These are phyloP conservation scores for Drosophila tsacasi DNA, from an alignment of 1,140 invertebrate species.

Conservation along the genomic window DNA sequence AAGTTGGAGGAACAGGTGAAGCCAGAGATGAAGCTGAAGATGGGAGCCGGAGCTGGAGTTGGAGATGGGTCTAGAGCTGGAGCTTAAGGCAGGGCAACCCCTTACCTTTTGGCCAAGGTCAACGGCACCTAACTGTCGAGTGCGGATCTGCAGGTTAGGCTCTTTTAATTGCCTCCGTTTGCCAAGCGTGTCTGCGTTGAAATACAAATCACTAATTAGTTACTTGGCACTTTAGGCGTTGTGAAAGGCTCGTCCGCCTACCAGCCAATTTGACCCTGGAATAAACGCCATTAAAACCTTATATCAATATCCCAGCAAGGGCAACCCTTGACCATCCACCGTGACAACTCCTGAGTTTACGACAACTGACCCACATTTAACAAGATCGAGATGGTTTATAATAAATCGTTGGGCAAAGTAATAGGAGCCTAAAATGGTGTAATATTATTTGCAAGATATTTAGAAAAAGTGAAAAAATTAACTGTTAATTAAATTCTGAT, in stretches of 20 bases:
- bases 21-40: slow-evolving; percentile 4
- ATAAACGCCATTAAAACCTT: slow-evolving; percentile 13
- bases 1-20: slow-evolving; percentile 31
- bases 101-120: slow-evolving; percentile 74
- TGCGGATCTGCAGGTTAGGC: slow-evolving; percentile 28
- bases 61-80: neutral
- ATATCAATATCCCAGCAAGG: slow-evolving; percentile 52
- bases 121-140: slow-evolving; percentile 74
- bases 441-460: neutral
- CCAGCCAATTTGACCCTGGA: slow-evolving; percentile 58
- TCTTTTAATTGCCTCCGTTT: slow-evolving; percentile 64
- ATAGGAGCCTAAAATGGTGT: neutral
- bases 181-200: slow-evolving; percentile 74
- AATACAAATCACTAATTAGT: slow-evolving; percentile 77
- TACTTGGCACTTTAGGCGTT: slow-evolving; percentile 59
- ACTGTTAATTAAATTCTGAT: neutral
- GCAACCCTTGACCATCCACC: slow-evolving; percentile 46
- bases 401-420: neutral
- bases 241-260: slow-evolving; percentile 60
- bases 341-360: slow-evolving; percentile 50
- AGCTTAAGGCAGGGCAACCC: slow-evolving; percentile 35
- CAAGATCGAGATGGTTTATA: neutral
- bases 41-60: neutral
- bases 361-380: slow-evolving; percentile 52
- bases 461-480: neutral